Evolutionary conservation across 1,140 invertebrate species (phyloP).

Genomic region (Apis laboriosa): DNA sequence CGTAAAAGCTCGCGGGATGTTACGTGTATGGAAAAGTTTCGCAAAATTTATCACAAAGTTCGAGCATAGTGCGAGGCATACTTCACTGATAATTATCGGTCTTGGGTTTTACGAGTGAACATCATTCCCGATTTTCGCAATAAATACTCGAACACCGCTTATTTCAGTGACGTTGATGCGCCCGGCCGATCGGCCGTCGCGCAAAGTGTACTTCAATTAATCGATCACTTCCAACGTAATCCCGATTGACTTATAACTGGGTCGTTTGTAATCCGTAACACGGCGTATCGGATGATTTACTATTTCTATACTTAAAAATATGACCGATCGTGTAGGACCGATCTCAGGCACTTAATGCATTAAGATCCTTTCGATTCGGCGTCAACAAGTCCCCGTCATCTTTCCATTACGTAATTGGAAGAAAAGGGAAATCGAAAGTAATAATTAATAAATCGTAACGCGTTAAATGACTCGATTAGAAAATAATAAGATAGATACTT

Average conservation of each 20-base stretch:
- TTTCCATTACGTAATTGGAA: no score
- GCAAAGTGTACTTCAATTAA: conserved; percentile 55
- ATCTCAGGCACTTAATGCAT: no score
- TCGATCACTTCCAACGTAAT: conserved; percentile 56
- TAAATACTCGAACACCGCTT: conserved; percentile 39
- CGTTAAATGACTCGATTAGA: no score
- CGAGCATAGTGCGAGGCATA: neutral
- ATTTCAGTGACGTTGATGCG: conserved; percentile 39
- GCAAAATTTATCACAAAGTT: conserved; percentile 24
- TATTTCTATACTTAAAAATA: conserved; percentile 10
- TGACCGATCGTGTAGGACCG: neutral
- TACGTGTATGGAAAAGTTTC: neutral
- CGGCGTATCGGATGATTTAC: conserved; percentile 51
- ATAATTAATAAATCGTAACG: no score
- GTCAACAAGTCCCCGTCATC: no score
- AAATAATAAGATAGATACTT: no score
- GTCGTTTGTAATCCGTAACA: conserved; percentile 55
- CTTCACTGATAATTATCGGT: conserved; percentile 38
- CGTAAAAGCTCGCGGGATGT: neutral
- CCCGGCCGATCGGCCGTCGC: conserved; percentile 27
- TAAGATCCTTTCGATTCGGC: no score
- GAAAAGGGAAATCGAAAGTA: no score
- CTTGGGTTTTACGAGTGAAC: conserved; percentile 6
- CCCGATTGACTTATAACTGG: conserved; percentile 60
- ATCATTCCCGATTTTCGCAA: conserved; percentile 43